Evolutionary conservation across 1,140 invertebrate genomes (phyloP), one percentile per base, ranked within the genome.

Genomic region (Drosophila mayri): DNA sequence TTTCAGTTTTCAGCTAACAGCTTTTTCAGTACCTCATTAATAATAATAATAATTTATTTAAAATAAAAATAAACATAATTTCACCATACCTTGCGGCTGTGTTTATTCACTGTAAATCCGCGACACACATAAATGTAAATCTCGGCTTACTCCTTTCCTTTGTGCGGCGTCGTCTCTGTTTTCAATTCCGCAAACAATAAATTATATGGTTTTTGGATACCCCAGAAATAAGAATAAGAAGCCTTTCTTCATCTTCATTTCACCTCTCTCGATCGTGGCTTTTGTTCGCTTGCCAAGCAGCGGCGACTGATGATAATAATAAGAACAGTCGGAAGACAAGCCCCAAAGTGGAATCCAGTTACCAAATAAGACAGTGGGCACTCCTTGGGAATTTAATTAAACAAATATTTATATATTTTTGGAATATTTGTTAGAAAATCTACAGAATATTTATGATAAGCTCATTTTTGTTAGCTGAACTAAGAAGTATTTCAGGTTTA

Each of bases 141-240:
- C 72, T 76, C 52, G 38, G 46, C 68, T 74, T 37, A 63, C 71
- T 41, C 20, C 20, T 41, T 71, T 71, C 35, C 60, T 64, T 63
- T 59, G 52, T 58, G 55, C 38, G 54, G 49, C 20, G 41, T 20
- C 46, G 46, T 64, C 37, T 68, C 40, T 44, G 28, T 60, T 62
- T 77, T 70, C 64, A 77, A 77, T 77, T 76, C 67, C 62, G 79
- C 74, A 74, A 75, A 85, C 83, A 86, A 82, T 87, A 86, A 87
- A 75, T 76, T 82, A 87, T 82, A 86, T 87, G 81, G 79, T 86
- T 79, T 67, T 79, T 85, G 77, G 74, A 59, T 76, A 62, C 63
- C 58, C 20, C 50, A 38, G 30, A 41, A 54, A 54, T 44, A 43
- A 38, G 25, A 70, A 46, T 47, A 35, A 28, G 37, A 70, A 60